Evolutionary conservation across 2,797 vertebrate genomes (phyloP), one percentile per base, ranked within the genome.

Genomic region (Coranthus polyacanthus): DNA sequence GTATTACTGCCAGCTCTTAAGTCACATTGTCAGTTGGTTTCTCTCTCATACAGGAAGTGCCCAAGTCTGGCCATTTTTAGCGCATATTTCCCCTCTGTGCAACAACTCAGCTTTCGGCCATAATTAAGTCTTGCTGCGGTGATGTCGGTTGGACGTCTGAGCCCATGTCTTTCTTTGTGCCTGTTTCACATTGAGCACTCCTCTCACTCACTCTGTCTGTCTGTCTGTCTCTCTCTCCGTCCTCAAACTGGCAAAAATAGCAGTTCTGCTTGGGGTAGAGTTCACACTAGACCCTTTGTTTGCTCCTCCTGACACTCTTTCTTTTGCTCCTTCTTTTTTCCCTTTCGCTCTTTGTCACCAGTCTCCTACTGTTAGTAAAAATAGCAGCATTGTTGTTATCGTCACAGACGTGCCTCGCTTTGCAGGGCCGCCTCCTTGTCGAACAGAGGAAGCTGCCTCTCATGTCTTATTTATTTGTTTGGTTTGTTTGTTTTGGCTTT

Each of bases 371-470:
- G 87, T 78, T 82, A 60, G 84, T 92, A 92, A 91, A 93, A 92
- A 92, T 91, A 93, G 91, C 85, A 83, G 82, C 83, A 78, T 86
- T 87, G 87, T 92, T 77, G 88, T 92, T 76, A 43, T 72, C 69
- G 72, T 83, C 83, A 67, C 74, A 80, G 81, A 64, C 79, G 74
- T 21, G 63, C 77, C 71, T 79, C 51, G 67, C 74, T 78, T 71
- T 63, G 59, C 65, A 75, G 74, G 75, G 67, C 72, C 13, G 68
- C 79, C 85, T 81, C 64, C 65, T 75, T 20, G 67, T 69, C 37
- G 59, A 76, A 68, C 74, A 62, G 85, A 88, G 83, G 87, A 88
- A 89, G 83, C 78, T 20, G 69, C 78, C 54, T 59, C 78, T 84
- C 69, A 69, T 78, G 68, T 83, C 86, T 83, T 80, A 75, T 89